These are phyloP conservation scores for Corythoichthys haematopterus DNA, from an alignment of 2,113 vertebrate genomes.

Conservation along the genomic window DNA sequence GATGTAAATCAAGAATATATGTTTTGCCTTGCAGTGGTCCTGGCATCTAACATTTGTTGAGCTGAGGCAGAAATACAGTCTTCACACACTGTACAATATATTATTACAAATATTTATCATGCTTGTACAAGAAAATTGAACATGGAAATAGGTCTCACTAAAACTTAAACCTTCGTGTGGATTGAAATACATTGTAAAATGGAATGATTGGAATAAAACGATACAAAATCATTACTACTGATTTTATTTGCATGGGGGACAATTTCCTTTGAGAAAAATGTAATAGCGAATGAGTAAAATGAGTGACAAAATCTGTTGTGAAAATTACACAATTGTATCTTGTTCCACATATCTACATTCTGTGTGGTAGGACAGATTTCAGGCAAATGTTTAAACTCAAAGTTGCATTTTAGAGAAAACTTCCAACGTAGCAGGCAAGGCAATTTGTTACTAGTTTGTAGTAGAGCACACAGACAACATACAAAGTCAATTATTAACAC, in stretches of 20 bases:
- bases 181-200: constrained; percentile 31
- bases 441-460: constrained; percentile 36
- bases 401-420: constrained; percentile 6
- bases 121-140: background rate
- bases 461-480: constrained; percentile 9
- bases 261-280: background rate
- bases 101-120: background rate
- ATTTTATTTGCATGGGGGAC: background rate
- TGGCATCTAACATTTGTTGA: constrained; percentile 12
- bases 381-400: constrained; percentile 45
- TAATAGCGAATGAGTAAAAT: background rate
- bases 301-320: background rate
- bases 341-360: constrained; percentile 2
- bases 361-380: constrained; percentile 1
- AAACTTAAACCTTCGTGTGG: constrained; percentile 9
- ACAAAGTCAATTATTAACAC: constrained; percentile 41
- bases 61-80: constrained; percentile 18
- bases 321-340: constrained; percentile 4
- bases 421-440: background rate
- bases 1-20: constrained; percentile 1
- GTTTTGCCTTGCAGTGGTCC: constrained; percentile 14
- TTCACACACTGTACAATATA: background rate
- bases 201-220: constrained; percentile 25
- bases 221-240: constrained; percentile 4
- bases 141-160: background rate